phyloP scores from a whole-genome alignment of 2,888 invertebrate genomes.

The Orthosia gracilis region DNA sequence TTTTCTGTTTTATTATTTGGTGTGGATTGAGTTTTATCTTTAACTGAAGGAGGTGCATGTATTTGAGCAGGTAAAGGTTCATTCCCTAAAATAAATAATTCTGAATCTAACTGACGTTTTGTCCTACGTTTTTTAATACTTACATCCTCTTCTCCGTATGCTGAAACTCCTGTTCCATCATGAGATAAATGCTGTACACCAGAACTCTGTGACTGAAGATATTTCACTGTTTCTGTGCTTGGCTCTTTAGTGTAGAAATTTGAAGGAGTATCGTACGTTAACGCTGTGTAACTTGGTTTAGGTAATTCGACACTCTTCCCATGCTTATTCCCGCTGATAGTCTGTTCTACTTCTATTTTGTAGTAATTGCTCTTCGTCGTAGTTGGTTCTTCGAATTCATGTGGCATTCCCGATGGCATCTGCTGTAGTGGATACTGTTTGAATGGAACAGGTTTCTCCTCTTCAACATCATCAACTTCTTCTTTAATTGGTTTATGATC shows the following conservation, averaged over 20 bases:
- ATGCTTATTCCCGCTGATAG: constrained; percentile 32
- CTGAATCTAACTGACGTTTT: constrained; percentile 75
- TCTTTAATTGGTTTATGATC: constrained; percentile 69
- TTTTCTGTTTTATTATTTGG: constrained; percentile 22
- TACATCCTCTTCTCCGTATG: constrained; percentile 85
- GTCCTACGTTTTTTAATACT: constrained; percentile 76
- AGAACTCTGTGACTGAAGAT: constrained; percentile 78
- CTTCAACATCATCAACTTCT: constrained; percentile 64
- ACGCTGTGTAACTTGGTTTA: constrained; percentile 70
- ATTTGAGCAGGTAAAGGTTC: constrained; percentile 46
- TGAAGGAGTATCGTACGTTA: constrained; percentile 73
- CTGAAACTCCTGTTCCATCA: constrained; percentile 84
- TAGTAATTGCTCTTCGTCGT: constrained; percentile 58
- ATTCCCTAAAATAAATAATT: constrained; percentile 75
- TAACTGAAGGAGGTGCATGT: constrained; percentile 3
- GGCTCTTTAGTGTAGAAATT: constrained; percentile 58
- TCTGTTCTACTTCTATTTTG: constrained; percentile 54
- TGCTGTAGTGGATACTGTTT: constrained; percentile 24
- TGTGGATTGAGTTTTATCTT: constrained; percentile 2
- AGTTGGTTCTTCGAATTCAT: constrained; percentile 31
- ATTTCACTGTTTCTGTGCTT: constrained; percentile 74
- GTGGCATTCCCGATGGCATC: constrained; percentile 24
- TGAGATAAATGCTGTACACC: constrained; percentile 84
- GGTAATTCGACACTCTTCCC: constrained; percentile 42
- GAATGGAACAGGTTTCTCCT: constrained; percentile 41